Evolutionary conservation across 2,888 invertebrate genomes (phyloP).

Genomic region (Eupithecia pulchellata): DNA sequence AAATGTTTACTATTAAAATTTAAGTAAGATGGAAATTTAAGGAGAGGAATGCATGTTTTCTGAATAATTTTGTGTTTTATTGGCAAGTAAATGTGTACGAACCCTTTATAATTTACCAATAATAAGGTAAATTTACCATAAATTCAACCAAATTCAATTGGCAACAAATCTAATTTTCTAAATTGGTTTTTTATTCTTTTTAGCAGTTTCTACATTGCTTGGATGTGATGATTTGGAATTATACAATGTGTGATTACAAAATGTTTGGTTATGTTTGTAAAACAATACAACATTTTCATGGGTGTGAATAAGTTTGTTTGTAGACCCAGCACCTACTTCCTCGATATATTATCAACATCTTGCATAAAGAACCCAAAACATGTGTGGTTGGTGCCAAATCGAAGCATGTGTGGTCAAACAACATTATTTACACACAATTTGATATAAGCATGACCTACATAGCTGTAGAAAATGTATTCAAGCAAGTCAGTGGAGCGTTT

Average conservation of each 20-base stretch:
- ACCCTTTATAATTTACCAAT: no score
- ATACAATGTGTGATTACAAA: conserved; percentile 9
- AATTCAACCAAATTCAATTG: background rate
- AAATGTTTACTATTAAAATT: no score
- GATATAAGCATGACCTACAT: conserved; percentile 59
- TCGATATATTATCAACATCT: background rate
- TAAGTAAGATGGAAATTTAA: no score
- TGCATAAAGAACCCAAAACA: background rate
- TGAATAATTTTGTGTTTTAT: no score
- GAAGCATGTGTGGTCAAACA: background rate
- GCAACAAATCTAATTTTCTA: background rate
- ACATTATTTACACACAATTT: conserved; percentile 47
- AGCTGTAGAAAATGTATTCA: conserved; percentile 38
- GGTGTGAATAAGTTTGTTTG: conserved; percentile 1
- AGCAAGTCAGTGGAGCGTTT: conserved; percentile 8
- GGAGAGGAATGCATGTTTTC: no score
- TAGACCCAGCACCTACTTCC: background rate
- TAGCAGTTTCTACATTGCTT: background rate
- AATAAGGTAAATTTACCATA: background rate
- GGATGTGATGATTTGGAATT: background rate
- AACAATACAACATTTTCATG: background rate
- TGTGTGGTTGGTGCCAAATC: background rate
- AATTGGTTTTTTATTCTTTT: background rate
- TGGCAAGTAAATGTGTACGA: no score
- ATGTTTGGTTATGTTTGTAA: conserved; percentile 7